These are phyloP conservation scores for Fragum whitleyi DNA, from an alignment of 2,888 invertebrate genomes.

Conservation along the genomic window DNA sequence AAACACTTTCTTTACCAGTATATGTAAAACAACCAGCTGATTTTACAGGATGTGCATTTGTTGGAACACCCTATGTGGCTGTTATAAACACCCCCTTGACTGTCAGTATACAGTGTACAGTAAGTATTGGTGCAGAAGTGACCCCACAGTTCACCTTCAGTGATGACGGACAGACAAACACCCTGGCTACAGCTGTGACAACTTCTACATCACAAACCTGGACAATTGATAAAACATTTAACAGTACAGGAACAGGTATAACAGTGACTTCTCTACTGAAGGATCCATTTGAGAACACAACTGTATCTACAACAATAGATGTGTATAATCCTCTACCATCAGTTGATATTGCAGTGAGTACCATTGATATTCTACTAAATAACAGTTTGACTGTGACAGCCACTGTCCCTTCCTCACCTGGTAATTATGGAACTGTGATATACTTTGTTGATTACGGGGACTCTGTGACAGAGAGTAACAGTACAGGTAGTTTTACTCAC, in stretches of 20 bases:
- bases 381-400: constrained; percentile 30
- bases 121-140: constrained; percentile 43
- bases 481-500: constrained; percentile 40
- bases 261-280: constrained; percentile 26
- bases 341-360: constrained; percentile 28
- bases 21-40: constrained; percentile 43
- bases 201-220: constrained; percentile 33
- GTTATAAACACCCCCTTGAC: constrained; percentile 35
- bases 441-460: constrained; percentile 62
- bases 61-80: constrained; percentile 36
- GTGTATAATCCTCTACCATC: constrained; percentile 55
- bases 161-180: constrained; percentile 25
- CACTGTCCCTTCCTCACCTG: constrained; percentile 37
- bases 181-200: constrained; percentile 34
- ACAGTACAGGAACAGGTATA: constrained; percentile 16
- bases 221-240: constrained; percentile 32
- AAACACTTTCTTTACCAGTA: constrained; percentile 23
- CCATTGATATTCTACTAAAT: constrained; percentile 12
- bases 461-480: constrained; percentile 33
- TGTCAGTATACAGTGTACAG: constrained; percentile 49
- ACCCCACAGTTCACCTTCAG: constrained; percentile 42
- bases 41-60: constrained; percentile 36
- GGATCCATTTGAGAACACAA: constrained; percentile 41
- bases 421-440: constrained; percentile 52
- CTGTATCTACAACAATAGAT: constrained; percentile 21